Evolutionary conservation across 2,888 invertebrate species (phyloP).

Genomic region (Germaria angustata): DNA sequence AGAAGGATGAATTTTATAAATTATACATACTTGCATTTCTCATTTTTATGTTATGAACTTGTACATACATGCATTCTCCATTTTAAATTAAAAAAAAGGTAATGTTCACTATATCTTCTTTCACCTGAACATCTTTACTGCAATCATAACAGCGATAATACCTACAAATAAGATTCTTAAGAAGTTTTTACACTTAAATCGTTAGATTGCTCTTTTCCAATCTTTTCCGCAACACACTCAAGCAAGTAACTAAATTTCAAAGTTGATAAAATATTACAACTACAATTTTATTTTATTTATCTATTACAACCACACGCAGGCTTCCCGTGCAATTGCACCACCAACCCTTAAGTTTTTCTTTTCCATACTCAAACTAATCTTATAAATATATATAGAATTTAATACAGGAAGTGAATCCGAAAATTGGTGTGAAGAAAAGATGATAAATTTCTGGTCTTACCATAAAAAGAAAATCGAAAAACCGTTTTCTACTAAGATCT

Average conservation of each 20-base stretch:
- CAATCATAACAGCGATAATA: conserved; percentile 18
- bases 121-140: background rate
- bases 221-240: conserved; percentile 7
- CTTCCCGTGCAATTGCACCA: background rate
- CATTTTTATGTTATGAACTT: background rate
- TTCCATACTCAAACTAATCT: background rate
- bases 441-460: conserved; percentile 47
- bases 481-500: conserved; percentile 10
- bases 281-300: conserved; percentile 20
- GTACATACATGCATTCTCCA: background rate
- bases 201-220: conserved; percentile 35
- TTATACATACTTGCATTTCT: background rate
- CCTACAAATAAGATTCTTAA: conserved; percentile 22
- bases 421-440: conserved; percentile 5
- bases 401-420: background rate
- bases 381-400: background rate
- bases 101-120: background rate
- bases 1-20: background rate
- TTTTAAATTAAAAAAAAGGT: background rate
- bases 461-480: conserved; percentile 14
- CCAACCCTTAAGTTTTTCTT: too few species aligned
- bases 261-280: conserved; percentile 34
- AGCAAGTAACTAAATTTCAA: conserved; percentile 16
- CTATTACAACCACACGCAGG: conserved; percentile 1
- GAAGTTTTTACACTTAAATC: conserved; percentile 22